Conservation (phyloP, 2,888 invertebrate species). For the Drosophila emarginata region DNA sequence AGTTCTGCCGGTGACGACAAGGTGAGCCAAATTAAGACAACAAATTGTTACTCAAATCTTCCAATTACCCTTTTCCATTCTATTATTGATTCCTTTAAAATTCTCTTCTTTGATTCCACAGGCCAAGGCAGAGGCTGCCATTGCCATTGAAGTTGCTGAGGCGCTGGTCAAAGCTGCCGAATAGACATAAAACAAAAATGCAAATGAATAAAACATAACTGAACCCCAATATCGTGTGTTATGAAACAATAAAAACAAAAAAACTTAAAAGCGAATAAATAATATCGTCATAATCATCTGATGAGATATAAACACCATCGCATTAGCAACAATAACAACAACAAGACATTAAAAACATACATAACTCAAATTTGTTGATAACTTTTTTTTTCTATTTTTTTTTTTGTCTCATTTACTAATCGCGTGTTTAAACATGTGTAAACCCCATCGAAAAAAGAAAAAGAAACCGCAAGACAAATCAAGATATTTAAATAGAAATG, state of each 20-base stretch:
- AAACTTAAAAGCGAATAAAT: constrained; percentile 45
- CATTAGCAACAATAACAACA: constrained; percentile 28
- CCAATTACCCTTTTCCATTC: constrained; percentile 6
- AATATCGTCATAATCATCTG: constrained; percentile 54
- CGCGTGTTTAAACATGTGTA: constrained; percentile 26
- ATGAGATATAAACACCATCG: constrained; percentile 15
- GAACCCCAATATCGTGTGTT: constrained; percentile 39
- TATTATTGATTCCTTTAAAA: not conserved
- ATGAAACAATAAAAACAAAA: constrained; percentile 68
- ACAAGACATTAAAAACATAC: constrained; percentile 7
- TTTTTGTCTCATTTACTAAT: constrained; percentile 18
- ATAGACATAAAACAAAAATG: constrained; percentile 81
- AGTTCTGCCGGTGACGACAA: constrained; percentile 91
- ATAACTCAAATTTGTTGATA: constrained; percentile 19
- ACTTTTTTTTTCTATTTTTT: constrained; percentile 19
- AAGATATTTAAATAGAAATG: constrained; percentile 11
- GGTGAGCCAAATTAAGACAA: constrained; percentile 83
- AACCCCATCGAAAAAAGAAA: not conserved
- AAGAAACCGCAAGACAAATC: not conserved
- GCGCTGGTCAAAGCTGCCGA: constrained; percentile 93
- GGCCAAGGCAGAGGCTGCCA: constrained; percentile 94
- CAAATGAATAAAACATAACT: constrained; percentile 35
- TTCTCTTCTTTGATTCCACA: constrained; percentile 62
- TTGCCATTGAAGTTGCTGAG: constrained; percentile 97
- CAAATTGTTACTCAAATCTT: not conserved